A percentile compares a stretch with the other conserved stretches of the same genome.
Evolutionary conservation across 1,140 invertebrate species (phyloP).

Genomic region (Pantala flavescens): DNA sequence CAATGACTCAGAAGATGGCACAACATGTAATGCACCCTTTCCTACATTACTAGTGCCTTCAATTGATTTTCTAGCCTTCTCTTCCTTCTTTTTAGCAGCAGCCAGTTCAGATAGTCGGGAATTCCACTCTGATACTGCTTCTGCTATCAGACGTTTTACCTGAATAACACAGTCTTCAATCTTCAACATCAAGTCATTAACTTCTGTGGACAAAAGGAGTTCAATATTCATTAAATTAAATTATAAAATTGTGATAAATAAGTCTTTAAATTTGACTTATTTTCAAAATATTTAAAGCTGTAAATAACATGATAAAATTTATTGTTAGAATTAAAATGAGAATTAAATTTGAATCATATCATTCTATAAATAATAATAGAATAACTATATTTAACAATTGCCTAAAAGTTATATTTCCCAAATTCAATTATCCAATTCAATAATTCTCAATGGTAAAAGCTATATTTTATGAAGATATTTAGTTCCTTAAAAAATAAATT

Average conservation of each 20-base stretch:
- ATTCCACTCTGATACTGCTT: conserved; percentile 57
- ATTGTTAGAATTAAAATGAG: too few species aligned
- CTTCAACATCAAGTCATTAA: conserved; percentile 33
- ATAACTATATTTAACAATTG: too few species aligned
- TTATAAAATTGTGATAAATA: neutral
- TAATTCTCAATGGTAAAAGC: too few species aligned
- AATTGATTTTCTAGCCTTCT: conserved; percentile 27
- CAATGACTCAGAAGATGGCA: neutral
- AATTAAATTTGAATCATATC: too few species aligned
- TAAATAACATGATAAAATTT: too few species aligned
- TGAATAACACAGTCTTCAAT: conserved; percentile 52
- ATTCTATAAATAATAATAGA: too few species aligned
- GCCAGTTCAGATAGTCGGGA: conserved; percentile 39
- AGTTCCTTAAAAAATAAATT: too few species aligned
- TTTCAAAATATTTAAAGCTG: too few species aligned
- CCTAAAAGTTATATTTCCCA: too few species aligned
- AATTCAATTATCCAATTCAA: too few species aligned
- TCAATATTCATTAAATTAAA: neutral
- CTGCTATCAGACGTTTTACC: conserved; percentile 50
- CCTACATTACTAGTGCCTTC: neutral
- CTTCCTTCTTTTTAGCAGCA: conserved; percentile 38
- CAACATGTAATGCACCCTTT: neutral
- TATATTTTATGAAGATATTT: too few species aligned
- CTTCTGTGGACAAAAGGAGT: conserved; percentile 27
- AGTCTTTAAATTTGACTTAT: too few species aligned